phyloP scores from a whole-genome alignment of 2,888 invertebrate genomes.

The Branchipolynoe longqiensis region DNA sequence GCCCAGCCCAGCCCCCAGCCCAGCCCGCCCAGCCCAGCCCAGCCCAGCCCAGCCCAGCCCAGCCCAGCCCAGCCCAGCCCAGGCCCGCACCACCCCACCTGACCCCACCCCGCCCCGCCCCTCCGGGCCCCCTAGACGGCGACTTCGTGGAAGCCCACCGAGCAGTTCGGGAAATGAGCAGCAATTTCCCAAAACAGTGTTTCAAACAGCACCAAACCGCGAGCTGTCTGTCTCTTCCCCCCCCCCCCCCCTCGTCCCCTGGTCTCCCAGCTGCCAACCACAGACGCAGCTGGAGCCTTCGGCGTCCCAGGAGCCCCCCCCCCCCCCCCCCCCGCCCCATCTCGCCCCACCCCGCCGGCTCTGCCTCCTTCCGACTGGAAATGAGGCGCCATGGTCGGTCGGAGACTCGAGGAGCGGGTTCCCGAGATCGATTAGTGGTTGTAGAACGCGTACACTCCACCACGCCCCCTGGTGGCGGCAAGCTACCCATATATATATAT shows the following conservation, averaged over 20 bases:
- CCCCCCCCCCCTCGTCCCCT: neutral
- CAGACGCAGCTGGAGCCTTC: neutral
- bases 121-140: too few species aligned
- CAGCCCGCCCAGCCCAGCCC: too few species aligned
- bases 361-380: slow-evolving; percentile 33
- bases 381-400: slow-evolving; percentile 19
- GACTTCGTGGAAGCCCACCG: neutral
- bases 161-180: neutral
- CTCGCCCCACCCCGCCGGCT: neutral
- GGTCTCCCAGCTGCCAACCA: neutral
- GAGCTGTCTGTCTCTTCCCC: neutral
- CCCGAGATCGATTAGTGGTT: too few species aligned
- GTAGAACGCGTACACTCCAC: too few species aligned
- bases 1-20: too few species aligned
- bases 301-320: neutral
- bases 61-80: too few species aligned
- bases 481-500: neutral
- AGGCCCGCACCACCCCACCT: too few species aligned
- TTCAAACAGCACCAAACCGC: slow-evolving; percentile 38
- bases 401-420: slow-evolving; percentile 4
- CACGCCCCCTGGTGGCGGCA: neutral
- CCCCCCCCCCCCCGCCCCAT: too few species aligned
- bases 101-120: too few species aligned
- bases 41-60: too few species aligned
- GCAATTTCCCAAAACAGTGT: slow-evolving; percentile 47